Evolutionary conservation across 2,113 vertebrate genomes (phyloP), one percentile per base, ranked within the genome.

Genomic region (Seriola dumerili): DNA sequence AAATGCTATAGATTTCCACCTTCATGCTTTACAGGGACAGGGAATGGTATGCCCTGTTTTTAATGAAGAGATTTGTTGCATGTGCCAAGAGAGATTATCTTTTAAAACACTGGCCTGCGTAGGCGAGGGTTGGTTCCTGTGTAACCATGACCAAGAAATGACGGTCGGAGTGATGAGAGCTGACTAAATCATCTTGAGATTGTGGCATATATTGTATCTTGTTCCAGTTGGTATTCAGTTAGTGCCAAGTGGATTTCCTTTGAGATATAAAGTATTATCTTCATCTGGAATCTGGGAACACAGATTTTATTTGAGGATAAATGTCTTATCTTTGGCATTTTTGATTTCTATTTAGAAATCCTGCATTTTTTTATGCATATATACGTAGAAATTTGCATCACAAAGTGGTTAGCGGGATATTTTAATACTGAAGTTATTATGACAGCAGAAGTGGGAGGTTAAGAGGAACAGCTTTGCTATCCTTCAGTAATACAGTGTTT

Each of bases 1-100:
- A 86, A 77, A 91, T 86, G 36, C 83, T 88, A 87, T 86, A 23
- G 92, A 91, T 88, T 93, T 93, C 81, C 75, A 84, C 81, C 78
- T 88, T 73, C 79, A 62, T 94, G 92, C 88, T 80, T 85, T 61
- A 67, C 59, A 55, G 67, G 34, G 81, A 63, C 40, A 36, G 64
- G 68, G 68, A 87, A 85, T 72, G 67, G 62, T 40, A 1, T 52
- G 85, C 78, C 79, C 81, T 81, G 64, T 68, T 92, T 93, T 88
- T 87, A 89, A 88, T 85, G 74, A 88, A 84, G 75, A 91, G 84
- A 89, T 87, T 80, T 86, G 68, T 81, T 21, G 80, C 78, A n/a
- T 83, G 76, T 77, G 84, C 88, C 88, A 90, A 42, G 72, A 84
- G 79, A 89, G 90, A 91, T 91, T 90, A 87, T 91, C 77, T 83